A percentile compares a stretch with the other conserved stretches of the same genome.
These are phyloP conservation scores for Ochlodes sylvanus DNA, from an alignment of 2,888 invertebrate species.

Conservation along the genomic window DNA sequence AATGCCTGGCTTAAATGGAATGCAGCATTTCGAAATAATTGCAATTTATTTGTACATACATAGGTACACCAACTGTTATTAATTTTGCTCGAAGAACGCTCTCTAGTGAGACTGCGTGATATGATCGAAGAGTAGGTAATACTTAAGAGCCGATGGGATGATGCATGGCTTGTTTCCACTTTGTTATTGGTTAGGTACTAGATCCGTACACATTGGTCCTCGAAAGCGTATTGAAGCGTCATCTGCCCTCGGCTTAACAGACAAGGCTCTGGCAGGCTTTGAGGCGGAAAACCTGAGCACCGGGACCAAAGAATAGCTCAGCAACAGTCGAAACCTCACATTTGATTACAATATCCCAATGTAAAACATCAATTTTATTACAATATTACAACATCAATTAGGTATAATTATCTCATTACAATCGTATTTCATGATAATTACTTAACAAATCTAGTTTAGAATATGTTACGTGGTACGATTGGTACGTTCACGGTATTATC, in stretches of 20 bases:
- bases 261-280: not conserved
- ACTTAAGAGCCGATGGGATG: constrained; percentile 10
- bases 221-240: constrained; percentile 28
- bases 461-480: constrained; percentile 30
- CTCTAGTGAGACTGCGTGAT: constrained; percentile 3
- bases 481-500: constrained; percentile 20
- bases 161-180: constrained; percentile 1
- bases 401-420: constrained; percentile 22
- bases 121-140: constrained; percentile 17
- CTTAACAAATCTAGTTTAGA: constrained; percentile 37
- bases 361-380: constrained; percentile 15
- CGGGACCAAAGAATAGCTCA: constrained; percentile 8
- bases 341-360: constrained; percentile 13
- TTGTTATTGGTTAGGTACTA: constrained; percentile 35
- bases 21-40: constrained; percentile 1
- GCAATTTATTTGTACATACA: constrained; percentile 7
- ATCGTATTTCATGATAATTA: constrained; percentile 17
- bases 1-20: not conserved
- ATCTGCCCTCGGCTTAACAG: constrained; percentile 12
- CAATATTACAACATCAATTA: constrained; percentile 27
- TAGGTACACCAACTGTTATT: not conserved
- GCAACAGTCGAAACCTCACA: constrained; percentile 32
- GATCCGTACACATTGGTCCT: constrained; percentile 37
- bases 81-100: not conserved
- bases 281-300: constrained; percentile 20